Percentiles rank a stretch among this genome's conserved stretches.
These are phyloP conservation scores for Sarcophaga carnaria DNA, from an alignment of 2,888 invertebrate species.

Conservation along the genomic window DNA sequence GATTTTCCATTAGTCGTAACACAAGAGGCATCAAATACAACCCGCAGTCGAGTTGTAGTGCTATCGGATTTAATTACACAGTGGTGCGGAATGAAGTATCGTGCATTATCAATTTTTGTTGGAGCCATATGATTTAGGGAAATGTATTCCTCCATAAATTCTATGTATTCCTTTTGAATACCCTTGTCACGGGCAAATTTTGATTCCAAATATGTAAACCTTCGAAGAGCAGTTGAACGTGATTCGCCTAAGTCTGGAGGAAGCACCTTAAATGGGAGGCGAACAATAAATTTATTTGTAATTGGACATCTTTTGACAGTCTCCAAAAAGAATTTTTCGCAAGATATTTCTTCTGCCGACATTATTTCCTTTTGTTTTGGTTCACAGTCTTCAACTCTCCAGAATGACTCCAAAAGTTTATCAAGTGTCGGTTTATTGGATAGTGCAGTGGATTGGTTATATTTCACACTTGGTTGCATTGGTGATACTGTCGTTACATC, in stretches of 20 bases:
- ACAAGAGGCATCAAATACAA: slow-evolving; percentile 1
- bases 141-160: slow-evolving; percentile 31
- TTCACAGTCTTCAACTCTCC: slow-evolving; percentile 21
- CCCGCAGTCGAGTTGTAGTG: slow-evolving; percentile 14
- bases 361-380: neutral
- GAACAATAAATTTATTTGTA: neutral
- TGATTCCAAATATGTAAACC: no score
- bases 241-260: no score
- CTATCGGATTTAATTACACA: slow-evolving; percentile 39
- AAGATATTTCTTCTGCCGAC: slow-evolving; percentile 32
- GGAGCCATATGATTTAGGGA: slow-evolving; percentile 12
- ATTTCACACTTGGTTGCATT: neutral
- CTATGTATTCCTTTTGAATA: slow-evolving; percentile 10
- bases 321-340: slow-evolving; percentile 34
- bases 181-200: neutral
- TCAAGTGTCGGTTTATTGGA: slow-evolving; percentile 4
- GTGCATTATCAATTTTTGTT: neutral
- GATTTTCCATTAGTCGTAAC: slow-evolving; percentile 43
- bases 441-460: neutral
- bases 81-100: slow-evolving; percentile 21
- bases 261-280: no score
- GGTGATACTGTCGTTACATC: neutral
- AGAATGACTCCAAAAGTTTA: slow-evolving; percentile 11
- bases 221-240: no score
- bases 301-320: slow-evolving; percentile 36